phyloP scores from a whole-genome alignment of 2,113 vertebrate species.

The Marmota monax region DNA sequence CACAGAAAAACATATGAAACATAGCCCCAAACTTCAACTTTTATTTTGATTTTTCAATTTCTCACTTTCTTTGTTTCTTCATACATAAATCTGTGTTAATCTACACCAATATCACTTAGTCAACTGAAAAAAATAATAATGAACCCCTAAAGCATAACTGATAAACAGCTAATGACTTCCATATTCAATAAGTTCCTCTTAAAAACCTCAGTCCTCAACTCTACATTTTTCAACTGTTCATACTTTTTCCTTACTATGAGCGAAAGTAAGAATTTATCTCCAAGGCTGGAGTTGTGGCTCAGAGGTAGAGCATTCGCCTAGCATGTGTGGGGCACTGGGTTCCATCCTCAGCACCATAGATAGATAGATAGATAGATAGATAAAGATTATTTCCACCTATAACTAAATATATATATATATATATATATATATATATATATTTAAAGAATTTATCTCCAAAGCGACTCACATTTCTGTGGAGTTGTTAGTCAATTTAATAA shows the following conservation, averaged over 20 bases:
- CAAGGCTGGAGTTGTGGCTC: neutral
- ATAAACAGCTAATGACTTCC: neutral
- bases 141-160: neutral
- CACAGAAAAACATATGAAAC: neutral
- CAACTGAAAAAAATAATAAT: neutral
- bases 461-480: neutral
- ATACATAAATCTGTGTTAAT: neutral
- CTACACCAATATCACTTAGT: neutral
- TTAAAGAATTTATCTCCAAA: neutral
- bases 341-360: too few species aligned
- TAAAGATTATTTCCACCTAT: too few species aligned
- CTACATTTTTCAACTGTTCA: neutral
- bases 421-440: too few species aligned
- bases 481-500: neutral
- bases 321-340: too few species aligned
- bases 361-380: too few species aligned
- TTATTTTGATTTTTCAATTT: slow-evolving; percentile 9
- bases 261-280: slow-evolving; percentile 24
- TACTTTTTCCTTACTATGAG: neutral
- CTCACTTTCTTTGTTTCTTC: slow-evolving; percentile 42
- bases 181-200: neutral
- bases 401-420: too few species aligned
- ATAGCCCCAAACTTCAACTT: neutral
- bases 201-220: neutral
- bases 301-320: too few species aligned